Percentiles rank a stretch among this genome's conserved stretches.
Conservation (phyloP, 2,113 vertebrate species). For the Petromus typicus region DNA sequence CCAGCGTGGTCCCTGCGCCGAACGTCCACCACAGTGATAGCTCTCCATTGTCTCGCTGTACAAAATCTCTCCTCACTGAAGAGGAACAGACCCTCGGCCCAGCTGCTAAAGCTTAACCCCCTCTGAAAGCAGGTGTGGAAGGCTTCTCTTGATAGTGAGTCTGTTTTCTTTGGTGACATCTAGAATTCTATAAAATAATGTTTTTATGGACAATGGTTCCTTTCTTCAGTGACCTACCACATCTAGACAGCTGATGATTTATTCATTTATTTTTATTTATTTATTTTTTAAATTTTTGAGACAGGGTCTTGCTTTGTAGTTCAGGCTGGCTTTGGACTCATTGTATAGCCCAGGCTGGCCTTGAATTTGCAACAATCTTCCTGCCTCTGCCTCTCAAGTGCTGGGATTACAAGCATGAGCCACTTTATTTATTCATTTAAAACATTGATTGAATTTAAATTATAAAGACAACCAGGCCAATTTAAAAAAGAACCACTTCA, state of each 20-base stretch:
- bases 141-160: not conserved
- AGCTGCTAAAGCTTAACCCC: not conserved
- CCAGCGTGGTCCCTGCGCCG: conserved; percentile 64
- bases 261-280: not conserved
- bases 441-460: not conserved
- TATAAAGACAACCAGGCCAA: not conserved
- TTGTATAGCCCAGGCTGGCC: no score
- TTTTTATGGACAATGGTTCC: not conserved
- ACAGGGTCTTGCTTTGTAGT: no score
- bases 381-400: no score
- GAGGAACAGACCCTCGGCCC: conserved; percentile 11
- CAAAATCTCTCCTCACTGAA: conserved; percentile 64
- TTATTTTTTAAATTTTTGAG: no score
- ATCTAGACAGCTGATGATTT: not conserved
- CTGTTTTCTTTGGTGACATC: not conserved
- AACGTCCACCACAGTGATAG: conserved; percentile 71
- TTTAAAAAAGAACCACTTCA: not conserved
- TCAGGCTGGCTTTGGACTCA: no score
- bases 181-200: conserved; percentile 6
- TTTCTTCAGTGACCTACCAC: not conserved
- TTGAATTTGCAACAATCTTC: no score
- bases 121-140: not conserved
- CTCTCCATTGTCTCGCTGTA: not conserved
- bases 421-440: not conserved
- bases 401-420: no score